Percentiles rank a stretch among this genome's conserved stretches.
These are phyloP conservation scores for Eilema sororculum DNA, from an alignment of 2,888 invertebrate genomes.

Conservation along the genomic window DNA sequence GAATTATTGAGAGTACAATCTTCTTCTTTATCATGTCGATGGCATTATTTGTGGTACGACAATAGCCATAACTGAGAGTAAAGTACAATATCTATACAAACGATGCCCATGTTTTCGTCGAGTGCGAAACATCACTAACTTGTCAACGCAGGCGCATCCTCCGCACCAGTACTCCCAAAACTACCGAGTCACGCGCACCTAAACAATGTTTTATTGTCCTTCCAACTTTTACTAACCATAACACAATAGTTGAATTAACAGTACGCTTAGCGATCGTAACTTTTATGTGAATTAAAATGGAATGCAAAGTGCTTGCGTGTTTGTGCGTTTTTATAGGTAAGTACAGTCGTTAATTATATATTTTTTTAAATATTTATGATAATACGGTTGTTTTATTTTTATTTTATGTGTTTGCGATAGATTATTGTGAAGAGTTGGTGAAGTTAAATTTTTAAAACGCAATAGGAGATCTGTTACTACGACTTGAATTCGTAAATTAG, in stretches of 20 bases:
- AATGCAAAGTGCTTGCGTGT: constrained; percentile 37
- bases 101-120: constrained; percentile 24
- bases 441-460: background rate
- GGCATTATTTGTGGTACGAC: no score
- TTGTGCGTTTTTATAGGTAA: constrained; percentile 48
- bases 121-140: constrained; percentile 26
- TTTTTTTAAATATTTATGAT: background rate
- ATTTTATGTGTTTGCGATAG: background rate
- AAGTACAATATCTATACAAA: no score
- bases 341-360: constrained; percentile 20
- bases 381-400: background rate
- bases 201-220: constrained; percentile 36
- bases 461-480: background rate
- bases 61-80: no score
- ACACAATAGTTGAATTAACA: constrained; percentile 31
- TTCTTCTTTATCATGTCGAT: no score
- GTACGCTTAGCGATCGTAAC: constrained; percentile 24
- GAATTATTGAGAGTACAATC: background rate
- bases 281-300: constrained; percentile 42
- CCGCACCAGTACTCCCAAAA: constrained; percentile 43
- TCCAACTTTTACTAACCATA: constrained; percentile 34
- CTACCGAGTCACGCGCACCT: constrained; percentile 50
- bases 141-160: constrained; percentile 47
- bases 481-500: constrained; percentile 11
- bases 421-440: background rate